phyloP scores from a whole-genome alignment of 1,140 invertebrate genomes.

The Drosophila albomicans region DNA sequence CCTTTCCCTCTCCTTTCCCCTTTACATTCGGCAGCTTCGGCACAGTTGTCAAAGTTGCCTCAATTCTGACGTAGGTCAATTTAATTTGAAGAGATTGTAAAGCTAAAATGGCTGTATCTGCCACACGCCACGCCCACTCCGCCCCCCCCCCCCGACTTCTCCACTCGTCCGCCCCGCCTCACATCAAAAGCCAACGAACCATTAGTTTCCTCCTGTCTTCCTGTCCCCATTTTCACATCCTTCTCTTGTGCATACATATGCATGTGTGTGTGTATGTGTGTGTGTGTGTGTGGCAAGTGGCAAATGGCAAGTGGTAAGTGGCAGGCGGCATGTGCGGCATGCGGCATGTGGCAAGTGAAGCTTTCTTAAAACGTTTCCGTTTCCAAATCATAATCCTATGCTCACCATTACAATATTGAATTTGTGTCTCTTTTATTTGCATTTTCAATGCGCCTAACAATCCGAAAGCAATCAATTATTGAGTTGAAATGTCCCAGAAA shows the following conservation, averaged over 20 bases:
- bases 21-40: background rate
- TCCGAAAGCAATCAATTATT: conserved; percentile 2
- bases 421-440: conserved; percentile 2
- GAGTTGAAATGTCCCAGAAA: background rate
- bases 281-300: too few relatives aligned
- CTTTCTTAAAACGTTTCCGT: conserved; percentile 2
- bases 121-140: conserved; percentile 46
- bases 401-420: conserved; percentile 3
- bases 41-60: conserved; percentile 30
- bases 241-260: background rate
- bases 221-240: background rate
- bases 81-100: conserved; percentile 76
- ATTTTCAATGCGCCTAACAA: background rate
- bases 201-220: conserved; percentile 4
- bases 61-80: conserved; percentile 72
- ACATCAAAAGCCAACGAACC: background rate
- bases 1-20: too few relatives aligned
- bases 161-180: background rate
- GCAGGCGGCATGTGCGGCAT: too few relatives aligned
- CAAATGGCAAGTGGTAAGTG: too few relatives aligned
- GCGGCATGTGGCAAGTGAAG: background rate
- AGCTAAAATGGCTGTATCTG: conserved; percentile 59
- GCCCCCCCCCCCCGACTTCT: background rate
- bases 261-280: too few relatives aligned
- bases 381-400: background rate